Evolutionary conservation across 2,113 vertebrate genomes (phyloP).

Genomic region (Brachyhypopomus gauderio): DNA sequence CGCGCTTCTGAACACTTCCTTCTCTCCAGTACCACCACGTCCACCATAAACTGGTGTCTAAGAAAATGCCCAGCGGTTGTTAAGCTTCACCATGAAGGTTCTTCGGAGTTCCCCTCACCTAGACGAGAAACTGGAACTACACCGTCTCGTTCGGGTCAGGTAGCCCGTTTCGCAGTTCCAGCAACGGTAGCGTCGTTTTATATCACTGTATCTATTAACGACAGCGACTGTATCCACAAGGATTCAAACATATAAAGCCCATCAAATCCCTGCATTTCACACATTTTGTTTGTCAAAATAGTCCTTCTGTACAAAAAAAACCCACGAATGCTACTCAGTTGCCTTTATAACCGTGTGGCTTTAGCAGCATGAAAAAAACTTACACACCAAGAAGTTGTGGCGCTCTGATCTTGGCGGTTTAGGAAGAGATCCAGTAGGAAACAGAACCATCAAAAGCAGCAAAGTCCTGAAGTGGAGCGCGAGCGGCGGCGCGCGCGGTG

Average conservation of each 20-base stretch:
- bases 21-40: too few relatives aligned
- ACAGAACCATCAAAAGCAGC: neutral
- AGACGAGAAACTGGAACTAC: neutral
- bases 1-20: neutral
- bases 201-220: too few relatives aligned
- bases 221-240: neutral
- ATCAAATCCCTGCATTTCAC: slow-evolving; percentile 75
- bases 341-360: neutral
- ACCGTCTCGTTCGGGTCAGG: neutral
- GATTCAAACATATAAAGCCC: slow-evolving; percentile 60
- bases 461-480: slow-evolving; percentile 19
- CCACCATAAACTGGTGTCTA: too few relatives aligned
- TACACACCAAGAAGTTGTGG: slow-evolving; percentile 15
- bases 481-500: slow-evolving; percentile 55
- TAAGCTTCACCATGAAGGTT: too few relatives aligned
- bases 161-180: neutral
- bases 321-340: slow-evolving; percentile 14
- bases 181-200: neutral
- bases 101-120: neutral
- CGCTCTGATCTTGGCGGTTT: neutral
- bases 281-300: slow-evolving; percentile 50
- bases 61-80: too few relatives aligned
- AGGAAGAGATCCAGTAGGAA: neutral
- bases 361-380: slow-evolving; percentile 8
- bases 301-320: neutral